Base-by-base conservation (phyloP, 2,888 invertebrate species). In the Callyntrura sp. region DNA sequence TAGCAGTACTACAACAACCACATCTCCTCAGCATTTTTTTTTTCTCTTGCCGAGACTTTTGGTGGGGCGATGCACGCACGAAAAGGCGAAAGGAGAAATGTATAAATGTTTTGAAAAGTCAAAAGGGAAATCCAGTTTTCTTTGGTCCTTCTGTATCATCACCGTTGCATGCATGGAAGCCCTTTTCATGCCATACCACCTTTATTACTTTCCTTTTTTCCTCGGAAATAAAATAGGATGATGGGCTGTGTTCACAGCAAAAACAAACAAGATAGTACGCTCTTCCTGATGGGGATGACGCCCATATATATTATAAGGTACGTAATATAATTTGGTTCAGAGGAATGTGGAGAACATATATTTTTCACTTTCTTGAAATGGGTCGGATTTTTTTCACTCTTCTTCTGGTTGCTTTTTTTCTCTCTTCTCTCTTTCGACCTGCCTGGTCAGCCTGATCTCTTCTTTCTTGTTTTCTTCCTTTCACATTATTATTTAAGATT, bases 401-500 rank as follows among this genome's bases (percentile, higher is more conserved):
- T 73, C 23, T 9, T 28, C 73, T 48, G 73, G 48, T 45, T 73
- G 48, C 20, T 45, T 20, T 79, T 55, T 25, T 79, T 79, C n/a
- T n/a, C n/a, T n/a, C n/a, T n/a, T n/a, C n/a, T n/a, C n/a, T n/a
- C n/a, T 76, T 55, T 68, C 35, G 68, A 35, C 35, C 35, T 35
- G 35, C 20, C 17, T 78, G 81, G 14, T 28, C 51, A 82, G 45
- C 12, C 70, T 68, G 65, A 76, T 68, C 55, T 82, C 1, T 35
- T 81, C 68, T 68, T 43, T 45, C 55, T 81, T 25, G 48, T 87
- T 85, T 60, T 76, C 88, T 78, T 51, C 48, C 86, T 88, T 83
- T 23, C 82, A 82, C 90, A 90, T 91, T 90, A 90, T 90, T 89
- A 84, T 88, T 89, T 89, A 89, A 89, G 89, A 84, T 89, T 89